Evolutionary conservation across 2,888 invertebrate species (phyloP), one percentile per base, ranked within the genome.

Genomic region (Cosmia trapezina): DNA sequence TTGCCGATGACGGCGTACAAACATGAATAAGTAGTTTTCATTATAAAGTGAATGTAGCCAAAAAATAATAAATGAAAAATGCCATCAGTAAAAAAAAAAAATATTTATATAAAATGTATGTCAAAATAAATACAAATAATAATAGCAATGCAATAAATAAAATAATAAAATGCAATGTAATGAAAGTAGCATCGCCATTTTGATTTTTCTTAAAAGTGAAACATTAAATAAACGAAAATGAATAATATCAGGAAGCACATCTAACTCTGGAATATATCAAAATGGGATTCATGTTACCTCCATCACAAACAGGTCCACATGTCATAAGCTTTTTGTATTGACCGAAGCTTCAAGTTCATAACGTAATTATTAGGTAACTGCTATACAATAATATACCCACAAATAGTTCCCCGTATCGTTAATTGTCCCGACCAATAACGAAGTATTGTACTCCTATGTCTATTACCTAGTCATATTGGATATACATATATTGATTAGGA

Each of bases 401-500:
- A 63, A 71, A 64, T 45, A 51, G 22, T 61, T 63, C 49, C 37
- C 53, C n/a, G 49, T 45, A 51, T 19, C 54, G 28, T 65, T 45
- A 19, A 47, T n/a, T 7, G 51, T 60, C 43, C 33, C 11, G 14
- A 8, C 28, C 60, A 14, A 45, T 77, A 72, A 70, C 37, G 49
- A 73, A 73, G 60, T 73, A 82, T 77, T 78, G 37, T 37, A 37
- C 37, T 37, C 37, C 53, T 81, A 41, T 56, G 22, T 56, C 2
- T 63, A 68, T 76, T 70, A 67, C 33, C 11, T 59, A 65, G 73
- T 68, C 43, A 65, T 78, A 67, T 73, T 77, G 33, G n/a, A 56
- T 62, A 14, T 43, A 56, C 11, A 57, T 14, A 53, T n/a, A n/a
- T n/a, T n/a, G n/a, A n/a, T n/a, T n/a, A n/a, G n/a, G n/a, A n/a